A percentile compares a stretch with the other conserved stretches of the same genome.
These are phyloP conservation scores for Neosilurus hyrtlii DNA, from an alignment of 2,797 vertebrate species.

Conservation along the genomic window DNA sequence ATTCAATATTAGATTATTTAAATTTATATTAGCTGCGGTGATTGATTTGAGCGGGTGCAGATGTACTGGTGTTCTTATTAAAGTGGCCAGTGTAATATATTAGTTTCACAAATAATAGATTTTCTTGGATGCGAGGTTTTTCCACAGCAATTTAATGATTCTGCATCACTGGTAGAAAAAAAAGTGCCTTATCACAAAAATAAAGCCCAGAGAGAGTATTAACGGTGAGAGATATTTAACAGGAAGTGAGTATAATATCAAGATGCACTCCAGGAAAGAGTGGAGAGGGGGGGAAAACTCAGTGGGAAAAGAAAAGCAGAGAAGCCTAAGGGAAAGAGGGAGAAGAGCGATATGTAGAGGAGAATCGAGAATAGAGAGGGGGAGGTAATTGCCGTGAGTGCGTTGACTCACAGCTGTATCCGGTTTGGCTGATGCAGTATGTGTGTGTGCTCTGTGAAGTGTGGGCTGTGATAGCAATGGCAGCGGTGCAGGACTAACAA, in stretches of 20 bases:
- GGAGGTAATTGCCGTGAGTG: slow-evolving; percentile 27
- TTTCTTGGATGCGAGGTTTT: neutral
- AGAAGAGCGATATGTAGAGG: slow-evolving; percentile 18
- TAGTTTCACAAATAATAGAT: neutral
- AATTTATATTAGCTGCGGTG: neutral
- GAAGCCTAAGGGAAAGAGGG: neutral
- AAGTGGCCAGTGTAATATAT: neutral
- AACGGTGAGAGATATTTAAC: slow-evolving; percentile 16
- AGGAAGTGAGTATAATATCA: slow-evolving; percentile 10
- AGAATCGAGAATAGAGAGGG: neutral
- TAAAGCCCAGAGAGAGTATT: neutral
- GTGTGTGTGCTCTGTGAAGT: slow-evolving; percentile 48
- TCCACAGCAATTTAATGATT: slow-evolving; percentile 9
- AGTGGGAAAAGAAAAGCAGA: neutral
- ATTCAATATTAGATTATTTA: neutral
- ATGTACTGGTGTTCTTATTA: neutral
- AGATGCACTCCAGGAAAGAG: slow-evolving; percentile 17
- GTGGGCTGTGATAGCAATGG: slow-evolving; percentile 59
- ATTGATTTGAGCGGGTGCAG: neutral
- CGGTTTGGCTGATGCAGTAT: slow-evolving; percentile 49
- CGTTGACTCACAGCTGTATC: slow-evolving; percentile 24
- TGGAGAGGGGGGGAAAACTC: slow-evolving; percentile 22
- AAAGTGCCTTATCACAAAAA: neutral
- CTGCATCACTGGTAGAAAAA: neutral
- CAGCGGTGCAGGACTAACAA: slow-evolving; percentile 49